These are phyloP conservation scores for Sinhomidia bicolor DNA, from an alignment of 2,888 invertebrate genomes.

Conservation along the genomic window DNA sequence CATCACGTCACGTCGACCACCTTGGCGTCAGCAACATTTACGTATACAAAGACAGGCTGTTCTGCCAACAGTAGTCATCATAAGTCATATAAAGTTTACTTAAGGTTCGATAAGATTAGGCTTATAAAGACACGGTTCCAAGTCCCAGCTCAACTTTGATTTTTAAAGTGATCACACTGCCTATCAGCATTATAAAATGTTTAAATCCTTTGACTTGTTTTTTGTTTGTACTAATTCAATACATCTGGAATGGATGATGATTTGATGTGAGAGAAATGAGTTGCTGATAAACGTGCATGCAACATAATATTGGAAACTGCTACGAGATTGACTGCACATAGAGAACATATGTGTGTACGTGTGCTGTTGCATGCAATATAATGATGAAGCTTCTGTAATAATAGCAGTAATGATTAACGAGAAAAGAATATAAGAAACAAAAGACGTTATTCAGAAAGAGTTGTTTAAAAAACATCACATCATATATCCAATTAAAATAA, in stretches of 20 bases:
- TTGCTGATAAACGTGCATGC: neutral
- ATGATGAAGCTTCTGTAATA: neutral
- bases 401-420: too few species aligned
- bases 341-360: constrained; percentile 15
- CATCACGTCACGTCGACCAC: too few species aligned
- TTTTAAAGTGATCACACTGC: constrained; percentile 13
- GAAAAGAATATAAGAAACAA: too few species aligned
- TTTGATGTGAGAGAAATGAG: neutral
- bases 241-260: constrained; percentile 43
- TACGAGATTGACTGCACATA: neutral
- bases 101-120: constrained; percentile 32
- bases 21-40: too few species aligned
- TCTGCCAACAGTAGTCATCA: too few species aligned
- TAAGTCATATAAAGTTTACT: constrained; percentile 36
- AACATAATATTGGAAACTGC: neutral
- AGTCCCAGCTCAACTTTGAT: constrained; percentile 33
- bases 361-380: constrained; percentile 32
- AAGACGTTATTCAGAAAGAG: too few species aligned
- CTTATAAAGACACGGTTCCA: constrained; percentile 7
- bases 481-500: neutral
- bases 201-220: constrained; percentile 18
- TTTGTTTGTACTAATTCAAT: constrained; percentile 38
- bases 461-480: too few species aligned
- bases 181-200: neutral
- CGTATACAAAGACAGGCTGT: too few species aligned